Base-by-base conservation (phyloP, 2,888 invertebrate genomes). In the Nomada lathburiana region DNA sequence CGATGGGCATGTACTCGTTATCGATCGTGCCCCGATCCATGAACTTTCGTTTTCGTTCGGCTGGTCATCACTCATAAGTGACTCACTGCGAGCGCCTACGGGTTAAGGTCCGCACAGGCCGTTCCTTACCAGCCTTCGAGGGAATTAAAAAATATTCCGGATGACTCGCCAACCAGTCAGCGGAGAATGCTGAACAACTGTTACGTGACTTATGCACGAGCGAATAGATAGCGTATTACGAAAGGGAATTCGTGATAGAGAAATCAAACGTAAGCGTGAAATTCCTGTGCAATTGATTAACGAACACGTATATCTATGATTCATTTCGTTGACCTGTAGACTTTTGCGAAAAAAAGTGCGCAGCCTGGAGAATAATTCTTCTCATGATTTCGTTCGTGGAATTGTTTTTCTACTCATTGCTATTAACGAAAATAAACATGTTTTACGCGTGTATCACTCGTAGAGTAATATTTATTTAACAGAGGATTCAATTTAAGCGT, bases 41-140 rank as follows among this genome's bases (percentile, higher is more conserved):
- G 79, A 83, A 85, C 88, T 87, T 86, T 87, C 88, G 80, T 86
- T 84, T 84, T 84, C 84, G 79, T 80, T 82, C 86, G 88, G 59
- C 80, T 73, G 80, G 80, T 85, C 88, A 88, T 88, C 88, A 53
- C 71, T 86, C 88, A 85, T 72, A 50, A 72, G 55, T 42, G 71
- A 67, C 79, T 78, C 77, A 69, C 70, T 77, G 69, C 60, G 68
- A 36, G 71, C 63, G 82, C 78, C 80, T 76, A 70, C 64, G 52
- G 78, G 74, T 76, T 82, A 76, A 71, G 76, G 36, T 50, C 75
- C 52, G 70, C 67, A 65, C 79, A 62, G 63, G 62, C 55, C 67
- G 23, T 55, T 67, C 70, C 47, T 53, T 44, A 60, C 68, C 70
- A 53, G 68, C 59, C 52, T 60, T 55, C 73, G 63, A 71, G 44